These are phyloP conservation scores for Pyrocephalus nanus DNA, from an alignment of 2,797 vertebrate species.

Conservation along the genomic window DNA sequence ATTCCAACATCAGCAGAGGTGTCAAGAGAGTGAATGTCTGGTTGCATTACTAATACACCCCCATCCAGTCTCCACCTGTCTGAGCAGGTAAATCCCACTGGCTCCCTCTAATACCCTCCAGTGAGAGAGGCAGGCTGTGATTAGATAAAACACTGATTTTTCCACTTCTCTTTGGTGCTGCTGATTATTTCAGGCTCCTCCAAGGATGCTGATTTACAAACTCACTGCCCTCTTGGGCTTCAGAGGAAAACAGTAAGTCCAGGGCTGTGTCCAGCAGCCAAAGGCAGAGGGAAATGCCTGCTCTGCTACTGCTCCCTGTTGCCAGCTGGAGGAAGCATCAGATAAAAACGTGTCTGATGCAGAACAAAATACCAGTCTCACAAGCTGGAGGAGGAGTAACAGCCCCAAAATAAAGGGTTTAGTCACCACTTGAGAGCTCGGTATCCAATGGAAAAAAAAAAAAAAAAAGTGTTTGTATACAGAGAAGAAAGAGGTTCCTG, in stretches of 20 bases:
- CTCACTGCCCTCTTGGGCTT: neutral
- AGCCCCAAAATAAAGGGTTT: conserved; percentile 38
- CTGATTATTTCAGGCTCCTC: neutral
- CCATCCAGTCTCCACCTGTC: neutral
- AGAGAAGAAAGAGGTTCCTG: neutral
- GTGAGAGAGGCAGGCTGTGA: too few relatives aligned
- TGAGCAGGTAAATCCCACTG: neutral
- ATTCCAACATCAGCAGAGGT: neutral
- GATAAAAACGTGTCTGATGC: neutral
- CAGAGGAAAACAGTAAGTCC: neutral
- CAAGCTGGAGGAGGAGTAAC: conserved; percentile 3
- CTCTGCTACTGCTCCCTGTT: conserved; percentile 39
- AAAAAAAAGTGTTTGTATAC: neutral
- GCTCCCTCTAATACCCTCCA: neutral
- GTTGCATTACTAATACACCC: neutral
- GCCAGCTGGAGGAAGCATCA: neutral
- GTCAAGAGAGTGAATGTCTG: neutral
- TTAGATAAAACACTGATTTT: neutral
- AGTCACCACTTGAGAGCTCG: conserved; percentile 5
- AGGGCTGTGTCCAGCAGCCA: neutral
- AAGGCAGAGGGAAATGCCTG: neutral
- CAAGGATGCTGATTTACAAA: neutral
- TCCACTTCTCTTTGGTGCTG: neutral
- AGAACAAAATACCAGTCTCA: neutral
- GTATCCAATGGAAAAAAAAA: neutral